phyloP scores from a whole-genome alignment of 2,888 invertebrate genomes.

The Drosophila yooni region DNA sequence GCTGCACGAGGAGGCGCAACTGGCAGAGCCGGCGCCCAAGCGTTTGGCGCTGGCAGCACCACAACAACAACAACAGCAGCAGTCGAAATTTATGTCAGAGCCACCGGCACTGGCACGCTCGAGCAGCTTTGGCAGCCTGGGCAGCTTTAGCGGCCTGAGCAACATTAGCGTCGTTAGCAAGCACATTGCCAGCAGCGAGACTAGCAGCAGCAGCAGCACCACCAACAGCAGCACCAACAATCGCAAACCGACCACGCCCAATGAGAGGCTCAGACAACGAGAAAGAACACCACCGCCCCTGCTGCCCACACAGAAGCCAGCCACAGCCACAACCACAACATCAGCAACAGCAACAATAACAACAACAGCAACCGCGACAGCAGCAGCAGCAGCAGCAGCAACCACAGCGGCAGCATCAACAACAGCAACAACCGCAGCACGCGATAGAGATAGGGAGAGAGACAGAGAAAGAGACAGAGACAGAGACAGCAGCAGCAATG shows the following conservation, averaged over 20 bases:
- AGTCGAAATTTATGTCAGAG: conserved; percentile 62
- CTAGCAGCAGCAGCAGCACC: conserved; percentile 27
- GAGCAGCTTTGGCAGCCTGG: conserved; percentile 66
- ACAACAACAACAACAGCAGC: conserved; percentile 28
- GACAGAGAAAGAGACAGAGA: conserved; percentile 60
- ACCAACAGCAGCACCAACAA: conserved; percentile 14
- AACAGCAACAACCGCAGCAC: conserved; percentile 52
- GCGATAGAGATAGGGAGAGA: conserved; percentile 61
- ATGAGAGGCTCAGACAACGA: conserved; percentile 39
- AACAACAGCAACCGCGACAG: conserved; percentile 29
- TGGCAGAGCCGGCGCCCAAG: conserved; percentile 61
- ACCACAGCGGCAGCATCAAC: conserved; percentile 43
- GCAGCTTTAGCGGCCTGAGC: conserved; percentile 60
- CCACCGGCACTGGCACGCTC: conserved; percentile 71
- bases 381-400: conserved; percentile 39
- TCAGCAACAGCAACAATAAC: conserved; percentile 28
- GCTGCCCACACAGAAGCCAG: conserved; percentile 57
- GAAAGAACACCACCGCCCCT: conserved; percentile 64
- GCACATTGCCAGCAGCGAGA: conserved; percentile 38
- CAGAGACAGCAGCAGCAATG: conserved; percentile 63
- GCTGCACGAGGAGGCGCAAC: conserved; percentile 28
- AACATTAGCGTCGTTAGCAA: conserved; percentile 58
- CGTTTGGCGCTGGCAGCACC: conserved; percentile 51
- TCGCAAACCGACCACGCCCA: conserved; percentile 53
- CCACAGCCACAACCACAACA: conserved; percentile 27